Evolutionary conservation across 2,113 vertebrate genomes (phyloP), one percentile per base, ranked within the genome.

Genomic region (Mustela nigripes): DNA sequence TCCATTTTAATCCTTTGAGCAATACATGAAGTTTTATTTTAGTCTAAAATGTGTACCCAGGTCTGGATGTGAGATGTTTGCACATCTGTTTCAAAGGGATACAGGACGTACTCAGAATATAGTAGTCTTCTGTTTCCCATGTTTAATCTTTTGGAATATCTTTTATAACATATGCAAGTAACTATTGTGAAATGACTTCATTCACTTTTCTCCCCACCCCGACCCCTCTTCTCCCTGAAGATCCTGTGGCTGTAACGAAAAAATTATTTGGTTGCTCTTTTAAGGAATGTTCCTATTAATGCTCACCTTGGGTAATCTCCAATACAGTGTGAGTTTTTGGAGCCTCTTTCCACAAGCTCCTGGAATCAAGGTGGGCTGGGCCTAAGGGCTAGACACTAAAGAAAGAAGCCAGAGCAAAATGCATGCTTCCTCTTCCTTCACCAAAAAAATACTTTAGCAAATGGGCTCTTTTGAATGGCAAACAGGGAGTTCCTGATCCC

Each of bases 131-230:
- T 94, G 93, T 95, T 91, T 89, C 88, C 53, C 31, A 1, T 56
- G 91, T 48, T 84, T 74, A 89, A 31, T 87, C 84, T 71, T 89
- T 83, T 93, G 79, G 91, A 93, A 97, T 97, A 89, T 91, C 95
- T 93, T 39, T 76, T 87, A 19, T 95, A 93, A 97, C 93, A 60
- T 45, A 96, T 96, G 97, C 97, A 97, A 76, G 95, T 92, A 87
- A 94, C 76, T 92, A 83, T 3, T 45, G 10, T 91, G 60, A 92
- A 86, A 91, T 95, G 78, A 95, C 67, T 87, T 93, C 86, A 92
- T 85, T 60, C 16, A 0, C 76, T 88, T 42, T 58, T 86, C 63
- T 87, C 80, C 58, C 14, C 78, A 86, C 24, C 45, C 62, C 5
- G 0, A 31, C 18, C 39, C 42, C 76, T 73, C 4, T 73, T 33